These are phyloP conservation scores for Molanna angustata DNA, from an alignment of 2,888 invertebrate genomes.

Conservation along the genomic window DNA sequence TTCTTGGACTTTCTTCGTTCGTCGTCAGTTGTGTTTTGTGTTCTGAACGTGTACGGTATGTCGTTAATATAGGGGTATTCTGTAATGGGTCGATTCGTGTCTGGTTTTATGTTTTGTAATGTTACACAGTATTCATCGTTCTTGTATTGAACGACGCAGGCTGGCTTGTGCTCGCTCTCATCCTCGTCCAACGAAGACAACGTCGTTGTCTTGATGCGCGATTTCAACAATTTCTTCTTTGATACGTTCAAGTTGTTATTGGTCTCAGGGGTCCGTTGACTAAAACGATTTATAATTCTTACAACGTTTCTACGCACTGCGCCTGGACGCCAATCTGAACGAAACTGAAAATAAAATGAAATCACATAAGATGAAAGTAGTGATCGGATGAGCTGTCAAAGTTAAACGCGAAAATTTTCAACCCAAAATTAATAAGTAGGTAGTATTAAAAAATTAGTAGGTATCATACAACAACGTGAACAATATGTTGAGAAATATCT, in stretches of 20 bases:
- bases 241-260: neutral
- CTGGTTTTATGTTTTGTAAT: conserved; percentile 5
- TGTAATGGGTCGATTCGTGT: neutral
- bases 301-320: conserved; percentile 11
- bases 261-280: neutral
- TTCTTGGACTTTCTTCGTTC: neutral
- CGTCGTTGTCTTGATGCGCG: neutral
- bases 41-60: conserved; percentile 2
- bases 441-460: too few relatives aligned
- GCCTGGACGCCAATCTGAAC: conserved; percentile 14
- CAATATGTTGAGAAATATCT: too few relatives aligned
- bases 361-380: too few relatives aligned
- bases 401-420: too few relatives aligned
- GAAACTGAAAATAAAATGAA: conserved; percentile 5
- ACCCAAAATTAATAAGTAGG: too few relatives aligned
- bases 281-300: conserved; percentile 4
- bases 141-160: conserved; percentile 5
- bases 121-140: conserved; percentile 8
- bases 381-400: too few relatives aligned
- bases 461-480: too few relatives aligned
- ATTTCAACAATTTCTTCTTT: conserved; percentile 7
- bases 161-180: conserved; percentile 5
- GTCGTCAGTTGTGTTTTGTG: conserved; percentile 2
- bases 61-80: conserved; percentile 12
- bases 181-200: neutral